These are phyloP conservation scores for Podarcis muralis DNA, from an alignment of 2,113 vertebrate species.

Conservation along the genomic window DNA sequence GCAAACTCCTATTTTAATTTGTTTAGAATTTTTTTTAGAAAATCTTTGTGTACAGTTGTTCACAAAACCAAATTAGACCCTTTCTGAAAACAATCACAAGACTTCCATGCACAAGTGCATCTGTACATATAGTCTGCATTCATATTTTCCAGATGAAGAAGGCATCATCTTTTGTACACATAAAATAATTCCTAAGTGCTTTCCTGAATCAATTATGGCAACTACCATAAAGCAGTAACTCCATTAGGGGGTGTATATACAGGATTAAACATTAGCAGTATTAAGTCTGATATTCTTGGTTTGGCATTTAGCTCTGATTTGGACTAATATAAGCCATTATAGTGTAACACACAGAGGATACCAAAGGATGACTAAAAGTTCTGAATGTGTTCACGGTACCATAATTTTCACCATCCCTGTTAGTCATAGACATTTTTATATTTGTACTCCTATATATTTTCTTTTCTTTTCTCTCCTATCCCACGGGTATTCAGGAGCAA, in stretches of 20 bases:
- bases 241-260: background rate
- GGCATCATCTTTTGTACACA: background rate
- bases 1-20: background rate
- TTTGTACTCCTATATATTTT: background rate
- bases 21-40: background rate
- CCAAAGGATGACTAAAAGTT: background rate
- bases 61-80: background rate
- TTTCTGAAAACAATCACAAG: background rate
- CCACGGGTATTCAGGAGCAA: background rate
- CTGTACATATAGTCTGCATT: background rate
- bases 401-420: background rate
- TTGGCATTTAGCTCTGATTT: slow-evolving; percentile 1
- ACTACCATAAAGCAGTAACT: background rate
- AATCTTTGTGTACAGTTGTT: background rate
- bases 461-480: background rate
- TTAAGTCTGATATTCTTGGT: background rate
- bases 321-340: background rate
- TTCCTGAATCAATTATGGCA: background rate
- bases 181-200: slow-evolving; percentile 8
- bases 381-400: background rate
- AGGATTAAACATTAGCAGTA: background rate
- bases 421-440: accelerated
- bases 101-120: background rate
- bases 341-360: background rate
- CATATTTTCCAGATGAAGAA: background rate